Evolutionary conservation across 2,113 vertebrate species (phyloP).

Genomic region (Leucoraja erinaceus): DNA sequence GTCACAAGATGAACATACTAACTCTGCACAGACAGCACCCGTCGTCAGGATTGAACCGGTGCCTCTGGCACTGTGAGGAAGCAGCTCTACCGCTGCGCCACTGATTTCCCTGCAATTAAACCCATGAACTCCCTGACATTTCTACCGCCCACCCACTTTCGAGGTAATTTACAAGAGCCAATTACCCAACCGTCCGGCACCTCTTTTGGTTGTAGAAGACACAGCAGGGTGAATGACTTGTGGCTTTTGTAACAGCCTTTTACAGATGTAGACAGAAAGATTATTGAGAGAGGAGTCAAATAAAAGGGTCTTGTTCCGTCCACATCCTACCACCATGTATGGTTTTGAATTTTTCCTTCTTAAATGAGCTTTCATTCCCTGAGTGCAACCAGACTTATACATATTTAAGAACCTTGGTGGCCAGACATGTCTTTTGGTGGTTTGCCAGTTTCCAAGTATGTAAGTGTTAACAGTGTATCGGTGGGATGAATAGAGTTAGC

Average conservation of each 20-base stretch:
- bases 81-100: too few species aligned
- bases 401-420: background rate
- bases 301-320: background rate
- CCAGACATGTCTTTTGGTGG: constrained; percentile 29
- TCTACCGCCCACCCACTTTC: too few species aligned
- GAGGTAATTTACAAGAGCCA: too few species aligned
- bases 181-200: too few species aligned
- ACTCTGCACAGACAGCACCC: too few species aligned
- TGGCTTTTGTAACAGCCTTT: background rate
- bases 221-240: background rate
- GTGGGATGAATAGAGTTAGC: background rate
- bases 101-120: too few species aligned
- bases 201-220: too few species aligned
- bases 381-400: constrained; percentile 9
- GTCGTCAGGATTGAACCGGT: too few species aligned
- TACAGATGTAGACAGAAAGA: background rate
- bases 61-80: too few species aligned
- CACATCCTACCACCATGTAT: background rate
- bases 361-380: background rate
- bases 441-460: constrained; percentile 1
- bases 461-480: constrained; percentile 26
- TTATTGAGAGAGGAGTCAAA: background rate
- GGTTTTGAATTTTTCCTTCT: background rate
- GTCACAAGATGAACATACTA: too few species aligned
- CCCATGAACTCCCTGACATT: too few species aligned